A percentile compares a stretch with the other conserved stretches of the same genome.
These are phyloP conservation scores for Bombus cullumanus DNA, from an alignment of 1,140 invertebrate genomes.

Conservation along the genomic window DNA sequence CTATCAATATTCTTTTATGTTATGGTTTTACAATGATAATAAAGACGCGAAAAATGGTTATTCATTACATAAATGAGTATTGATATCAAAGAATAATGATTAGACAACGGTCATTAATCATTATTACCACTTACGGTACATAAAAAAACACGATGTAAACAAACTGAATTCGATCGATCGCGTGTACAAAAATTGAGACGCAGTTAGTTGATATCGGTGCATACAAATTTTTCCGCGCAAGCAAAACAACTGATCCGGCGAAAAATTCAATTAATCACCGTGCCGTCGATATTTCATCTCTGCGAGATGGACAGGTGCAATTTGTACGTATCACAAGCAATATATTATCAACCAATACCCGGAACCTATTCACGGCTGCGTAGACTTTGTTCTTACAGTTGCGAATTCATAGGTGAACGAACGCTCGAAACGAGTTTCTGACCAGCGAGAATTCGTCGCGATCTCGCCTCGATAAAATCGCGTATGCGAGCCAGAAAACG, in stretches of 20 bases:
- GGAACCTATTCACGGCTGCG: neutral
- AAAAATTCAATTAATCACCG: slow-evolving; percentile 46
- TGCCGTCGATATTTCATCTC: slow-evolving; percentile 37
- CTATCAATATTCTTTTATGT: no score
- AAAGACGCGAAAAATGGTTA: neutral
- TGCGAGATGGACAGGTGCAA: slow-evolving; percentile 34
- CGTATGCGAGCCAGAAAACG: neutral
- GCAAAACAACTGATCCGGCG: slow-evolving; percentile 11
- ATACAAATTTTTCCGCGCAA: neutral
- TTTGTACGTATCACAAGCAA: slow-evolving; percentile 35
- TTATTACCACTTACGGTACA: no score
- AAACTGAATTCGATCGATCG: neutral
- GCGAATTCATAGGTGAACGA: slow-evolving; percentile 28
- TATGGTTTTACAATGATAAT: neutral
- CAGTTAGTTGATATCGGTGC: slow-evolving; percentile 12
- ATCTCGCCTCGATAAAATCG: slow-evolving; percentile 25
- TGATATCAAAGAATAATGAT: neutral
- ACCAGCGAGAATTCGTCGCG: slow-evolving; percentile 11
- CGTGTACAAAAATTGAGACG: neutral
- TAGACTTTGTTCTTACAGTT: slow-evolving; percentile 14
- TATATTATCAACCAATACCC: slow-evolving; percentile 22
- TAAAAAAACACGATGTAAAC: neutral
- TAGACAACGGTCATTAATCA: neutral
- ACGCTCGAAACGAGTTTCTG: neutral
- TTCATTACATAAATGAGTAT: neutral